Base-by-base conservation (phyloP, 2,797 vertebrate species). In the Phrynocephalus guinanensis region DNA sequence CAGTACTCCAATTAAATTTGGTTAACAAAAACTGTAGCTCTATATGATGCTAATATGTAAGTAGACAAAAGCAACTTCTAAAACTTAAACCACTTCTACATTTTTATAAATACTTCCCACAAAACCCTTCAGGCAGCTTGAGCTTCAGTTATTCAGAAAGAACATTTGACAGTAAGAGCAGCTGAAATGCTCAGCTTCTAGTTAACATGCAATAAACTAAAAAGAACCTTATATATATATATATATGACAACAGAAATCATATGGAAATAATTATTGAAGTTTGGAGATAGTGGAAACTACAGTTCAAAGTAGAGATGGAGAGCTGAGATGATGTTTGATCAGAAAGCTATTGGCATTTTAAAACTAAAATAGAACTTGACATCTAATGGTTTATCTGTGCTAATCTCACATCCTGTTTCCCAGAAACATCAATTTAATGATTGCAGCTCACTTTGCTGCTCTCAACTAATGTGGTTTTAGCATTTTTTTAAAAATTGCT, bases 381-480 rank as follows among this genome's bases (percentile, higher is more conserved):
- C 72, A 90, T 28, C 44, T 80, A 6, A 2, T 24, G 20, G 3
- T 83, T 81, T 13, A 30, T 56, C n/a, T 15, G 22, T 75, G 30
- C 50, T 33, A 30, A 52, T 89, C 77, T 52, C 87, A 86, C 88
- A 52, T 94, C 91, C 68, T 24, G 11, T n/a, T 82, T 75, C 0
- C 16, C 30, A 88, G 73, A 7, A 18, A 72, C 85, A 88, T 89
- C 91, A 66, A 28, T 90, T 88, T 84, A 87, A 87, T 79, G 22
- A 0, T 7, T 38, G 5, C 63, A 67, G 24, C 89, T 85, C 0
- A 30, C 66, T 92, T 93, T 91, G 80, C 67, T 5, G 38, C 67
- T 87, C n/a, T 0, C n/a, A 26, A 71, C 0, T 0, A 7, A 44
- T 15, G 48, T 22, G 24, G 73, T 70, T 68, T 60, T 3, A n/a